Conservation (phyloP, 2,888 invertebrate species). For the Drymonia ruficornis region DNA sequence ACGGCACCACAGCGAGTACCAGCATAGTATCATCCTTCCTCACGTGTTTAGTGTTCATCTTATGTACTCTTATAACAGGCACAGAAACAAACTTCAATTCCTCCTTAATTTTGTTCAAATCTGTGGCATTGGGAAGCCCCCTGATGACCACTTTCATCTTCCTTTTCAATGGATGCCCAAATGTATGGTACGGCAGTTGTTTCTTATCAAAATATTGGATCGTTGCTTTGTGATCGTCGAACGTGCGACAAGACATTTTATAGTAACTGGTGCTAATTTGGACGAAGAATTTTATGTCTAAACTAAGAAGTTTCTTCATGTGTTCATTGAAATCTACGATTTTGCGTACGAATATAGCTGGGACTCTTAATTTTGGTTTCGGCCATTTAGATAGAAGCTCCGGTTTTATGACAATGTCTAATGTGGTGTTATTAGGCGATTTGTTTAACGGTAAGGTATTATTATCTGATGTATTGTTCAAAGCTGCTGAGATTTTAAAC, state of each 20-base stretch:
- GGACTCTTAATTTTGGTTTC: conserved; percentile 46
- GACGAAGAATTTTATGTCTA: conserved; percentile 48
- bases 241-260: conserved; percentile 48
- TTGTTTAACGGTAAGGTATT: background rate
- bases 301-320: conserved; percentile 41
- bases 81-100: conserved; percentile 51
- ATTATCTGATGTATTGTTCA: background rate
- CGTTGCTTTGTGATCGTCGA: conserved; percentile 52
- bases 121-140: conserved; percentile 52
- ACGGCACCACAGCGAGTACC: conserved; percentile 56
- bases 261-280: conserved; percentile 34
- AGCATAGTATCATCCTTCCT: conserved; percentile 42
- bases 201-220: conserved; percentile 53
- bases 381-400: conserved; percentile 48
- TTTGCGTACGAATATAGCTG: conserved; percentile 58
- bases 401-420: conserved; percentile 30
- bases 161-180: conserved; percentile 53
- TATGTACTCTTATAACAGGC: conserved; percentile 58
- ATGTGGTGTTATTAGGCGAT: conserved; percentile 22
- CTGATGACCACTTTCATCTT: conserved; percentile 63
- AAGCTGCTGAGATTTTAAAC: conserved; percentile 25
- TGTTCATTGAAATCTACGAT: conserved; percentile 32
- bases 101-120: conserved; percentile 46
- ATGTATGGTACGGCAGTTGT: conserved; percentile 63
- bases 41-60: conserved; percentile 51